phyloP scores from a whole-genome alignment of 2,888 invertebrate species.

The Belgica antarctica region DNA sequence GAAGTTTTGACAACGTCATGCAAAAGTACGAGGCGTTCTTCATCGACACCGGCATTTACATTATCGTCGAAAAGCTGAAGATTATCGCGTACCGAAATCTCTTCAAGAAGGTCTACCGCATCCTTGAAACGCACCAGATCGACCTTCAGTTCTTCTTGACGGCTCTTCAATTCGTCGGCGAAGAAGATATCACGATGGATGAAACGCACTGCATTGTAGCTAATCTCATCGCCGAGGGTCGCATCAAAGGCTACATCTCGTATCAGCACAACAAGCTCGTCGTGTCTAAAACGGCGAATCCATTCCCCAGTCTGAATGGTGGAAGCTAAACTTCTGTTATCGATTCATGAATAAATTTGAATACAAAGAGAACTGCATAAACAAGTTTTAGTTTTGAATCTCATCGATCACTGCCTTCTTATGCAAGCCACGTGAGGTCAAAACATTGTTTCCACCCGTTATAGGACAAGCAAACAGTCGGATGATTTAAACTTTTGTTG shows the following conservation, averaged over 20 bases:
- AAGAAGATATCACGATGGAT: constrained; percentile 84
- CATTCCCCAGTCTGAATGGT: constrained; percentile 77
- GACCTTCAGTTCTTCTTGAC: constrained; percentile 79
- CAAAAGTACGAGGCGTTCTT: constrained; percentile 86
- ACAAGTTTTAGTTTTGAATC: too few relatives aligned
- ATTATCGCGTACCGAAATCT: constrained; percentile 93
- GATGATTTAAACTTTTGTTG: too few relatives aligned
- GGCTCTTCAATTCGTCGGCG: constrained; percentile 77
- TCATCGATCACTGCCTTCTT: too few relatives aligned
- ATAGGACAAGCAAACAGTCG: too few relatives aligned
- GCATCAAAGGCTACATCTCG: constrained; percentile 97
- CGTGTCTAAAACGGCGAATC: constrained; percentile 87
- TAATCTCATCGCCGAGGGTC: constrained; percentile 93
- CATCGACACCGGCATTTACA: constrained; percentile 93
- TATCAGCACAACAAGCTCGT: constrained; percentile 96
- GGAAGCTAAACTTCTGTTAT: neutral
- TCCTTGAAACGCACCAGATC: constrained; percentile 79
- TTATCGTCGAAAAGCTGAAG: constrained; percentile 94
- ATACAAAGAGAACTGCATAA: too few relatives aligned
- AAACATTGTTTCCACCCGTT: too few relatives aligned
- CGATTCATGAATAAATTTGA: too few relatives aligned
- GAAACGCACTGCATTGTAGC: constrained; percentile 96
- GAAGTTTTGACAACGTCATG: constrained; percentile 78
- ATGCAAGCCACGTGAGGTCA: too few relatives aligned
- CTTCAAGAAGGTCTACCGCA: constrained; percentile 79